Conservation (phyloP, 1,140 invertebrate species). For the Lucilia cuprina region DNA sequence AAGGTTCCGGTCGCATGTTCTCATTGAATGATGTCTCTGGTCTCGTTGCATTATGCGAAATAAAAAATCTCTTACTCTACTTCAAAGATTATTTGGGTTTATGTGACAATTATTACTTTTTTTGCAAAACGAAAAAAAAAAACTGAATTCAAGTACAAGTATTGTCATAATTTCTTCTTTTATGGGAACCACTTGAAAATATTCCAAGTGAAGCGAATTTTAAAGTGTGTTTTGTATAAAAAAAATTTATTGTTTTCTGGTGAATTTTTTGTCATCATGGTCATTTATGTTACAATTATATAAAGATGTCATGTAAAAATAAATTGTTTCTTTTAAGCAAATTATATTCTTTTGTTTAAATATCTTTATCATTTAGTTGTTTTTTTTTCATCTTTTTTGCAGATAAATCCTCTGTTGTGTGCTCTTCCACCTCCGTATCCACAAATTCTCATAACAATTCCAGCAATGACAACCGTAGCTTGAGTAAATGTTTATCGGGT, state of each 20-base stretch:
- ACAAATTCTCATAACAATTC: constrained; percentile 17
- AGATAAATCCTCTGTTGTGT: constrained; percentile 59
- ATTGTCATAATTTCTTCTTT: not conserved
- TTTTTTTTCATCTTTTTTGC: constrained; percentile 40
- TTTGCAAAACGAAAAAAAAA: not conserved
- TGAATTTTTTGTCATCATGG: not conserved
- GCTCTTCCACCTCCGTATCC: constrained; percentile 51
- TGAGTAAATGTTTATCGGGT: constrained; percentile 49
- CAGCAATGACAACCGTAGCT: constrained; percentile 44
- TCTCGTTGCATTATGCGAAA: not conserved
- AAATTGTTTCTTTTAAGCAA: not conserved
- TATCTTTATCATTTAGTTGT: constrained; percentile 26
- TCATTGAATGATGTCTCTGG: too few species aligned
- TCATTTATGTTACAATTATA: not conserved
- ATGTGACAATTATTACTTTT: constrained; percentile 37
- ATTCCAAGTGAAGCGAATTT: constrained; percentile 22
- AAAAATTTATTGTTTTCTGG: not conserved
- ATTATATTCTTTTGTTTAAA: constrained; percentile 9
- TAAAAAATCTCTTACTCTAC: not conserved
- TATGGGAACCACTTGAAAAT: constrained; percentile 22
- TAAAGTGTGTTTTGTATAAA: not conserved
- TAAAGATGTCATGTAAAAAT: constrained; percentile 26
- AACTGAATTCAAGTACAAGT: not conserved
- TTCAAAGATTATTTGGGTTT: constrained; percentile 31
- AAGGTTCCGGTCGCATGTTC: constrained; percentile 26